These are phyloP conservation scores for Sparus aurata DNA, from an alignment of 2,797 vertebrate genomes.

Conservation along the genomic window DNA sequence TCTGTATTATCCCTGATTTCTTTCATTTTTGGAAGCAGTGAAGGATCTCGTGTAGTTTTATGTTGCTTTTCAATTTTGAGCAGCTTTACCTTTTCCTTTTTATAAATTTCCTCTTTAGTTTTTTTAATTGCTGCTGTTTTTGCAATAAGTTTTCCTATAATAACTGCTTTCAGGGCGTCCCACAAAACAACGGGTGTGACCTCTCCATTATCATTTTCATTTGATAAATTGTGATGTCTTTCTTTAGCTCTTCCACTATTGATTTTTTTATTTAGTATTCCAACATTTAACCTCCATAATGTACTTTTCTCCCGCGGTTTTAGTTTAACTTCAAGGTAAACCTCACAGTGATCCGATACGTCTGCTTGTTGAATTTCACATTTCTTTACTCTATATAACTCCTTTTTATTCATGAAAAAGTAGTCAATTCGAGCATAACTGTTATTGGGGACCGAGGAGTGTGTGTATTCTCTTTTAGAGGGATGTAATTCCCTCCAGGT, in stretches of 20 bases:
- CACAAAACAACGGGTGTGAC: background rate
- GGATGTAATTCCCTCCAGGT: background rate
- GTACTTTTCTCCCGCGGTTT: background rate
- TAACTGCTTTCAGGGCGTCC: slow-evolving; percentile 26
- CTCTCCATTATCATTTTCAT: background rate
- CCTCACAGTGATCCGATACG: slow-evolving; percentile 10
- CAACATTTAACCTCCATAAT: background rate
- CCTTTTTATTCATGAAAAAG: slow-evolving; percentile 16
- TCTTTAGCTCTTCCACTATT: background rate
- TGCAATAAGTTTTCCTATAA: slow-evolving; percentile 1
- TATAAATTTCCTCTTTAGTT: no score
- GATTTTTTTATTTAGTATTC: slow-evolving; percentile 14
- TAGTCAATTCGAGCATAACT: background rate
- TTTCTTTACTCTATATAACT: background rate
- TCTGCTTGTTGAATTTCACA: slow-evolving; percentile 7
- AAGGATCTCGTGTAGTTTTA: background rate
- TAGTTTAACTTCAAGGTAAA: background rate
- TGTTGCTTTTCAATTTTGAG: no score
- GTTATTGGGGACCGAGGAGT: background rate
- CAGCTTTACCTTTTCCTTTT: background rate
- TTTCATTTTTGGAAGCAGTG: slow-evolving; percentile 1
- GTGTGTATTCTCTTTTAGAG: background rate
- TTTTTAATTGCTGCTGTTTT: slow-evolving; percentile 4
- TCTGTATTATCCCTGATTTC: slow-evolving; percentile 1
- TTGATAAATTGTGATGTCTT: background rate